phyloP scores from a whole-genome alignment of 2,113 vertebrate genomes.

The Calcarius ornatus region DNA sequence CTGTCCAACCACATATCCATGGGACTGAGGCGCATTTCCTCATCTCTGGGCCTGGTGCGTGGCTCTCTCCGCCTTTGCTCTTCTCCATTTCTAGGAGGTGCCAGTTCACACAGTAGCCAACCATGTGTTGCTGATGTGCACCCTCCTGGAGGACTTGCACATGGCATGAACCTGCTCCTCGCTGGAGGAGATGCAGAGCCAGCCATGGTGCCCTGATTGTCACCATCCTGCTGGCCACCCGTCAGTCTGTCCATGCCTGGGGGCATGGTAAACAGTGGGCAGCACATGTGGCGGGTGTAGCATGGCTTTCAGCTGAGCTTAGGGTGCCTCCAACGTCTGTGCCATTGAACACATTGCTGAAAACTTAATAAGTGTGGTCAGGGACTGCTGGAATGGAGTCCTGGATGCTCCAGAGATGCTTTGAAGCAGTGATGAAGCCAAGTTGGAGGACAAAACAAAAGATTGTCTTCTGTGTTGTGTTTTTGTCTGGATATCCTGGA shows the following conservation, averaged over 20 bases:
- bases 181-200: neutral
- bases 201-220: rapidly evolving
- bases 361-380: neutral
- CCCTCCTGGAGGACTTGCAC: neutral
- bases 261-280: rapidly evolving
- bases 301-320: neutral
- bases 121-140: neutral
- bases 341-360: neutral
- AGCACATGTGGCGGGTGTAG: rapidly evolving
- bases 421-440: neutral
- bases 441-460: neutral
- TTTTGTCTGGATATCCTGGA: neutral
- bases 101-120: neutral
- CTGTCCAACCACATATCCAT: rapidly evolving
- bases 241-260: rapidly evolving
- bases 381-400: neutral
- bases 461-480: neutral
- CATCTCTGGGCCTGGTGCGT: neutral
- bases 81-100: neutral
- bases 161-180: neutral
- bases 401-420: neutral
- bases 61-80: neutral
- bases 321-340: neutral
- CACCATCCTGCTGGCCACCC: neutral
- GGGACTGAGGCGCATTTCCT: neutral